Evolutionary conservation across 2,113 vertebrate genomes (phyloP), one percentile per base, ranked within the genome.

Genomic region (Bos indicus): DNA sequence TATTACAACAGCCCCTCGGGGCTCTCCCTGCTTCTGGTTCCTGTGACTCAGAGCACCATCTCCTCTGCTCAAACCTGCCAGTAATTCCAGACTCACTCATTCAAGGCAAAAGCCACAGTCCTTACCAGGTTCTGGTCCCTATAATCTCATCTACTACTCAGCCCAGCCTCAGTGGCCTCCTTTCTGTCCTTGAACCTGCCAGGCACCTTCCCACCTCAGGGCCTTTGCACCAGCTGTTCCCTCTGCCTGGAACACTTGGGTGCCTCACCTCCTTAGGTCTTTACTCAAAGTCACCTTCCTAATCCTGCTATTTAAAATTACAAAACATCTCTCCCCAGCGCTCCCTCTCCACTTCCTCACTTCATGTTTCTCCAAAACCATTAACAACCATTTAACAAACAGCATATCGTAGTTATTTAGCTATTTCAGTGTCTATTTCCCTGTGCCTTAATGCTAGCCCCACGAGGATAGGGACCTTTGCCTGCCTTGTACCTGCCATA

Each of bases 321-420:
- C 62, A 62, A 43, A 15, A 43, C 64, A 2, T 30, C 43, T 54
- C 56, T 25, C 43, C 21, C 60, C 1, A 5, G 33, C 0, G 0
- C 30, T 5, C 57, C 26, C 17, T 30, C 7, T 26, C 71, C 8
- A 14, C 43, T 19, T 16, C 30, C 52, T 36, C 15, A 3, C 17
- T 6, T 12, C 10, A 2, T 7, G 11, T 9, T 46, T 33, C 85
- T 7, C 90, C 0, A 1, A 7, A 28, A 78, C n/a, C 56, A n/a
- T 21, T 23, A 3, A 16, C 7, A 3, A 11, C 52, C 84, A 51
- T 2, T 77, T 46, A 60, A 6, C 1, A 25, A 74, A 10, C 51
- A 15, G 33, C 15, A 12, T 5, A 6, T 54, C 28, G 21, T 6
- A 19, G 56, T 13, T 48, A 28, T 5, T n/a, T 16, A 52, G 16